Evolutionary conservation across 2,797 vertebrate genomes (phyloP).

Genomic region (Danio albolineatus): DNA sequence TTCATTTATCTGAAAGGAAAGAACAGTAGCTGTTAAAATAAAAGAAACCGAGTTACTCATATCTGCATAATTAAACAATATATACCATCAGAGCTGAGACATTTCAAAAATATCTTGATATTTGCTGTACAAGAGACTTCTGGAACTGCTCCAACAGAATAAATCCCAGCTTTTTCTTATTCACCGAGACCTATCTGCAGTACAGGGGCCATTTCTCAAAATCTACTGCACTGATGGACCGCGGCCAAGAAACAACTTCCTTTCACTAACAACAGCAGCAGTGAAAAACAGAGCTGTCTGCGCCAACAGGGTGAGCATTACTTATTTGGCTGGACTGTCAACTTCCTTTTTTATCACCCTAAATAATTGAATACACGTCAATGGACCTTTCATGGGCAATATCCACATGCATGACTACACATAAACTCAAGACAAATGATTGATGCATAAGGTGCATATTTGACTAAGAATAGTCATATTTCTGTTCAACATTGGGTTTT

Average conservation of each 20-base stretch:
- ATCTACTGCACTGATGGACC: slow-evolving; percentile 48
- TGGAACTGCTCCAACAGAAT: background rate
- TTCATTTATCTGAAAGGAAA: slow-evolving; percentile 91
- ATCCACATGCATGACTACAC: slow-evolving; percentile 21
- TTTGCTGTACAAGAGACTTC: background rate
- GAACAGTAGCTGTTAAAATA: background rate
- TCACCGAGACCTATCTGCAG: slow-evolving; percentile 32
- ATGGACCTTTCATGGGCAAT: slow-evolving; percentile 5
- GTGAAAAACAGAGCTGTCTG: slow-evolving; percentile 24
- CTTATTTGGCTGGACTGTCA: slow-evolving; percentile 23
- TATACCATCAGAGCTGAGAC: background rate
- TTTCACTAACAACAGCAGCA: slow-evolving; percentile 19
- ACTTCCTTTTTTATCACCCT: slow-evolving; percentile 10
- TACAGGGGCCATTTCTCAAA: slow-evolving; percentile 39
- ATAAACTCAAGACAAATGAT: background rate
- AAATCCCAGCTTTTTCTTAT: slow-evolving; percentile 25
- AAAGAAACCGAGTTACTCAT: background rate
- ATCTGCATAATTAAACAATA: background rate
- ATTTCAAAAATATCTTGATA: slow-evolving; percentile 2
- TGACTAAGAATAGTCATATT: background rate
- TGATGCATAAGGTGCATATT: slow-evolving; percentile 4
- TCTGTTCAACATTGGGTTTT: slow-evolving; percentile 1
- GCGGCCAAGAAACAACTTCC: slow-evolving; percentile 46
- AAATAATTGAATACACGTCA: slow-evolving; percentile 24
- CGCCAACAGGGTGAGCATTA: slow-evolving; percentile 10